A percentile compares a stretch with the other conserved stretches of the same genome.
Evolutionary conservation across 1,140 invertebrate genomes (phyloP).

Genomic region (Bilobella aurantiaca): DNA sequence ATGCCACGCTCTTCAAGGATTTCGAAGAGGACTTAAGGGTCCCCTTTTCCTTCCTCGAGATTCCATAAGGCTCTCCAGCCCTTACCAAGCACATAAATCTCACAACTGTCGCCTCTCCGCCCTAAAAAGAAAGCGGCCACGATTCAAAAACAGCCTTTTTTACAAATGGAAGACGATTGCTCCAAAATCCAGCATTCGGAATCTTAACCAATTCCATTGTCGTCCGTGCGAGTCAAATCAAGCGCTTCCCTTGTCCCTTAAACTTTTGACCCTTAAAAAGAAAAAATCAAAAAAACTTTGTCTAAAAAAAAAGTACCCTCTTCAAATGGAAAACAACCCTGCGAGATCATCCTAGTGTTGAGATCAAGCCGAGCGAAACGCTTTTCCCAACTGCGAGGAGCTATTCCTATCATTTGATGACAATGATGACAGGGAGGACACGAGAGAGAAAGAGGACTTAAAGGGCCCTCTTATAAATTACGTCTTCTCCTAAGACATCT

Average conservation of each 20-base stretch:
- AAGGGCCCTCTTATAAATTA: no score
- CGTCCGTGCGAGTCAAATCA: background rate
- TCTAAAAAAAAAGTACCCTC: no score
- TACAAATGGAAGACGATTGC: background rate
- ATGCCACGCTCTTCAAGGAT: background rate
- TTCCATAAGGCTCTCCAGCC: background rate
- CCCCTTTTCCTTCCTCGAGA: background rate
- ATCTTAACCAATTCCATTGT: background rate
- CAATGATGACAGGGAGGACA: background rate
- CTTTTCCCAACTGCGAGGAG: no score
- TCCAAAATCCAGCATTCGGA: no score
- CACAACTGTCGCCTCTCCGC: background rate
- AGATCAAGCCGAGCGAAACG: background rate
- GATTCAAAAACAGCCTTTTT: background rate
- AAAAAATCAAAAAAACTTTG: no score
- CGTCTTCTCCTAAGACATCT: background rate
- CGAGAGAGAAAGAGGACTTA: background rate
- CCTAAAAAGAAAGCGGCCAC: no score
- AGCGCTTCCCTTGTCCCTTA: no score
- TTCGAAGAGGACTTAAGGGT: background rate
- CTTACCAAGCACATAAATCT: background rate
- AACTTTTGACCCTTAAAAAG: no score
- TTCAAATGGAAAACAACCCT: no score
- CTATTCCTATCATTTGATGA: background rate
- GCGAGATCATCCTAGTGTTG: background rate